Percentiles rank a stretch among this genome's conserved stretches.
Conservation (phyloP, 2,797 vertebrate genomes). For the Fringilla coelebs region DNA sequence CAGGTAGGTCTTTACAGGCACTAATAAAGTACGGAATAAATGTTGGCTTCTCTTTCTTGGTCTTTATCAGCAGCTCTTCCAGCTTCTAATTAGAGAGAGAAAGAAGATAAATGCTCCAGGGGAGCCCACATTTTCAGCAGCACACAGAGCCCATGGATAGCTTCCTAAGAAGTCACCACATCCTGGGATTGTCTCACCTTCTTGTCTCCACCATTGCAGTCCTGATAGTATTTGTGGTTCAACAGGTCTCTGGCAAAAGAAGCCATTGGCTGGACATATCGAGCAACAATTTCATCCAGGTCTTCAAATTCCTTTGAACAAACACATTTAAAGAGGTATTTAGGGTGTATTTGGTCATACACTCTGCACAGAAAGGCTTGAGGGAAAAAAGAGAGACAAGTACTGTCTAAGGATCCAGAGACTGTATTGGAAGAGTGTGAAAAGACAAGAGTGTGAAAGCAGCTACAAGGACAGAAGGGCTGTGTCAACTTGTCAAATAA, state of each 20-base stretch:
- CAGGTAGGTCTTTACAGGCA: slow-evolving; percentile 94
- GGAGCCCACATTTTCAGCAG: not conserved
- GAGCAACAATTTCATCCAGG: slow-evolving; percentile 97
- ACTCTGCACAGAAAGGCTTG: not conserved
- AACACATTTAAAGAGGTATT: slow-evolving; percentile 28
- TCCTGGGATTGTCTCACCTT: slow-evolving; percentile 79
- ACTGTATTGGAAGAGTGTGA: not conserved
- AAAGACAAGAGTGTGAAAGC: not conserved
- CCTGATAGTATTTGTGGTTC: slow-evolving; percentile 96
- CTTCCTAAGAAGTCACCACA: not conserved
- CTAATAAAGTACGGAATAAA: slow-evolving; percentile 98
- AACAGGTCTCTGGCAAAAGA: slow-evolving; percentile 95
- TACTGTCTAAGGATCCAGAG: not conserved
- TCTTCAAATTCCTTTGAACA: slow-evolving; percentile 94
- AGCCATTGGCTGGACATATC: slow-evolving; percentile 98
- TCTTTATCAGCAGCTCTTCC: slow-evolving; percentile 91
- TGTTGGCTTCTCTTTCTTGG: slow-evolving; percentile 97
- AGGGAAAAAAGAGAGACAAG: fast-evolving
- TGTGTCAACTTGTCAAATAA: not conserved
- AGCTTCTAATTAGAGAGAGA: slow-evolving; percentile 83
- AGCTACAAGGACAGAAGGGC: not conserved
- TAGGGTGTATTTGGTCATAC: not conserved
- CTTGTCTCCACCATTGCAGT: slow-evolving; percentile 87
- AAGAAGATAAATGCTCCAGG: not conserved
- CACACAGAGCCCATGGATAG: not conserved